Conservation (phyloP, 2,888 invertebrate genomes). For the Chaetoderma sp. region DNA sequence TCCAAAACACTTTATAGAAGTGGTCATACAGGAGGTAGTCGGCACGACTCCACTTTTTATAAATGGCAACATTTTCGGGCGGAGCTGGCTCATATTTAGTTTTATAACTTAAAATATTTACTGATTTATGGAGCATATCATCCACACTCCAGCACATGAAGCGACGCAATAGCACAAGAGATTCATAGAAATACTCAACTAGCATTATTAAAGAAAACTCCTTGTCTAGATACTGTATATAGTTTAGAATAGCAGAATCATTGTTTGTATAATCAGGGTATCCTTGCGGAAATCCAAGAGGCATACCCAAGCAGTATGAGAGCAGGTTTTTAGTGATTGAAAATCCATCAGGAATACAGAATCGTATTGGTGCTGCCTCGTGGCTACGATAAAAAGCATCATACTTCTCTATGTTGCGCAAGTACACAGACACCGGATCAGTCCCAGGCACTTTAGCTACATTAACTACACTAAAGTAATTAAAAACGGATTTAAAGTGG, state of each 20-base stretch:
- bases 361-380: constrained; percentile 31
- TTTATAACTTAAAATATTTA: constrained; percentile 43
- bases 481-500: constrained; percentile 59
- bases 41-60: constrained; percentile 53
- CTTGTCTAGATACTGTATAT: constrained; percentile 48
- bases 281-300: constrained; percentile 56
- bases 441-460: constrained; percentile 41
- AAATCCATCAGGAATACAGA: constrained; percentile 61
- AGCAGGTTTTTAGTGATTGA: constrained; percentile 60
- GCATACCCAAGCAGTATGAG: constrained; percentile 63
- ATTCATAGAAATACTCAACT: constrained; percentile 65
- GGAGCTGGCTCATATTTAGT: constrained; percentile 26
- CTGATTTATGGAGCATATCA: constrained; percentile 60
- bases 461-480: constrained; percentile 56
- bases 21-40: constrained; percentile 61
- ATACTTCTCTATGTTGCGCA: constrained; percentile 53
- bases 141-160: constrained; percentile 64
- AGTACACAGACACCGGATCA: constrained; percentile 48
- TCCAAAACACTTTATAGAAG: constrained; percentile 62
- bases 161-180: constrained; percentile 60
- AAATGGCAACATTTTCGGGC: constrained; percentile 38
- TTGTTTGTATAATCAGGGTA: constrained; percentile 41
- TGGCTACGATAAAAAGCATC: constrained; percentile 51
- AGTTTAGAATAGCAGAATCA: constrained; percentile 36
- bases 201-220: constrained; percentile 62